Percentiles rank a stretch among this genome's conserved stretches.
These are phyloP conservation scores for Drosophila neonasuta DNA, from an alignment of 2,888 invertebrate genomes.

Conservation along the genomic window DNA sequence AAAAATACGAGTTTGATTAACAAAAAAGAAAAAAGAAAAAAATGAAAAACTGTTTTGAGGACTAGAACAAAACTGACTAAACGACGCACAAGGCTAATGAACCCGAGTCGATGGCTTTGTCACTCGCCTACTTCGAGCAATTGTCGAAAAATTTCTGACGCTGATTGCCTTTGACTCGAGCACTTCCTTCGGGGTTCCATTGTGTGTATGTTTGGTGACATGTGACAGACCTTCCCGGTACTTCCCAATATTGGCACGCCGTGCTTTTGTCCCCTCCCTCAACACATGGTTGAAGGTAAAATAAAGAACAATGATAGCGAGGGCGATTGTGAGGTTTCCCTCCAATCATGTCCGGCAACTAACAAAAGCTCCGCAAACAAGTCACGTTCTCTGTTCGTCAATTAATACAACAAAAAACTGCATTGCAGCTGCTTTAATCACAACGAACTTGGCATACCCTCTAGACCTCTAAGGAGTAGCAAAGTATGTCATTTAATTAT, in stretches of 20 bases:
- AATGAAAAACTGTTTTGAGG: background rate
- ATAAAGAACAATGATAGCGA: conserved; percentile 31
- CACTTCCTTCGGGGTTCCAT: conserved; percentile 47
- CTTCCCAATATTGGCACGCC: conserved; percentile 63
- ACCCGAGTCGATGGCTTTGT: conserved; percentile 2
- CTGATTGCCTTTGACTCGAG: conserved; percentile 47
- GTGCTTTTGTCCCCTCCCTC: conserved; percentile 47
- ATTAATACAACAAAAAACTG: conserved; percentile 53
- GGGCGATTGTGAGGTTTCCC: conserved; percentile 9
- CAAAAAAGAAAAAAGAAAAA: background rate
- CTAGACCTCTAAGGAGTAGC: background rate
- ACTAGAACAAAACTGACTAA: background rate
- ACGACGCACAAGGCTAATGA: conserved; percentile 3
- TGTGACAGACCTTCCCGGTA: conserved; percentile 63
- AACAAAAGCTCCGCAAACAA: conserved; percentile 57
- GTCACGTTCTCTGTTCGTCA: conserved; percentile 53
- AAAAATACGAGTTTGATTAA: background rate
- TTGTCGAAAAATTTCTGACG: conserved; percentile 17
- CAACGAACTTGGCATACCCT: conserved; percentile 30
- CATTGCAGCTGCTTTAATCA: background rate
- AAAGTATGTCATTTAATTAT: background rate
- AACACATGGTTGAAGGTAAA: conserved; percentile 34
- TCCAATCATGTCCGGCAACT: conserved; percentile 53
- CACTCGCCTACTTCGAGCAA: conserved; percentile 26
- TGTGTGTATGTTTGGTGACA: conserved; percentile 57